A percentile compares a stretch with the other conserved stretches of the same genome.
Conservation (phyloP, 2,888 invertebrate genomes). For the Iselma pallidipennis region DNA sequence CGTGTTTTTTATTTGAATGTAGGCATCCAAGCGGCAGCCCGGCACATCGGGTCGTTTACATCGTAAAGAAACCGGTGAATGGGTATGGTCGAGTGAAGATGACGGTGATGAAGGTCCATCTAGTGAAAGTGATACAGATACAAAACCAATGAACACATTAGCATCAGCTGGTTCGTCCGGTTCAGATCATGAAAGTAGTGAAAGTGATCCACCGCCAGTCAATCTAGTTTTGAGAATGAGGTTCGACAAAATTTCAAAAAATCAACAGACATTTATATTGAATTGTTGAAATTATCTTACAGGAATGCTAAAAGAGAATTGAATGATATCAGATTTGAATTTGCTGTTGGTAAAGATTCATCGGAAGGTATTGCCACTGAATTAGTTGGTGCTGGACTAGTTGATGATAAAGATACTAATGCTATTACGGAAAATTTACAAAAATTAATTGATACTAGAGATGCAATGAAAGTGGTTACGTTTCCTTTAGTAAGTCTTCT, state of each 20-base stretch:
- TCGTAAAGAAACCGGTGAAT: conserved; percentile 94
- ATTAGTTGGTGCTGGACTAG: conserved; percentile 92
- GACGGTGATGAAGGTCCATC: conserved; percentile 71
- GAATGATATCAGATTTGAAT: conserved; percentile 98
- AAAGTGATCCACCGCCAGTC: conserved; percentile 58
- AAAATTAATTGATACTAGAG: conserved; percentile 78
- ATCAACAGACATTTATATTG: neutral
- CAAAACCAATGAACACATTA: conserved; percentile 56
- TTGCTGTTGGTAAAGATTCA: conserved; percentile 84
- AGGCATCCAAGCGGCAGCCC: conserved; percentile 78
- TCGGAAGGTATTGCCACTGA: conserved; percentile 93
- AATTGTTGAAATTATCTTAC: conserved; percentile 40
- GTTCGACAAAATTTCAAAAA: conserved; percentile 52
- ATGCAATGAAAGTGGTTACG: conserved; percentile 74
- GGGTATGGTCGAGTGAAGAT: conserved; percentile 98
- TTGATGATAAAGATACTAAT: conserved; percentile 87
- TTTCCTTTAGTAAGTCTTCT: conserved; percentile 76
- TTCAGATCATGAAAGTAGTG: conserved; percentile 55
- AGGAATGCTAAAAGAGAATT: conserved; percentile 88
- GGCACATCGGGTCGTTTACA: conserved; percentile 85
- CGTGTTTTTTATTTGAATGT: conserved; percentile 16
- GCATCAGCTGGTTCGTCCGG: conserved; percentile 53
- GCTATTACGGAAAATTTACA: conserved; percentile 94
- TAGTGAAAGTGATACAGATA: conserved; percentile 60
- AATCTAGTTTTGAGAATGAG: conserved; percentile 89